Percentiles rank a stretch among this genome's conserved stretches.
Evolutionary conservation across 2,888 invertebrate genomes (phyloP).

Genomic region (Platycheirus albimanus): DNA sequence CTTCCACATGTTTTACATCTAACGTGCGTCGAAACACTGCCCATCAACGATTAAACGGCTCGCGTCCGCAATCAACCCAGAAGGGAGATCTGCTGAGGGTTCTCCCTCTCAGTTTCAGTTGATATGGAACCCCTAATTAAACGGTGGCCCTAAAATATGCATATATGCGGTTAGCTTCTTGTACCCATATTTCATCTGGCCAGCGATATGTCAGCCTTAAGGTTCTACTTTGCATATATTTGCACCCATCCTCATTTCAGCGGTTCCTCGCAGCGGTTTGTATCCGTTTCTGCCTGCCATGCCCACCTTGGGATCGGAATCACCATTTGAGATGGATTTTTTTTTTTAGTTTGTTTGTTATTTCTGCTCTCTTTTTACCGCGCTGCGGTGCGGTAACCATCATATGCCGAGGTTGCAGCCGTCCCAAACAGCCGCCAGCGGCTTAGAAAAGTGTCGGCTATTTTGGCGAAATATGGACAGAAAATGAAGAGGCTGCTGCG

Average conservation of each 20-base stretch:
- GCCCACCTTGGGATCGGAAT: slow-evolving; percentile 53
- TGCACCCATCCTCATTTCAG: slow-evolving; percentile 76
- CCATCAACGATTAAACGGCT: slow-evolving; percentile 64
- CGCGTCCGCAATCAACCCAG: slow-evolving; percentile 64
- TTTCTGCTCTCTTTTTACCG: slow-evolving; percentile 29
- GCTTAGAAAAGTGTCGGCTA: slow-evolving; percentile 74
- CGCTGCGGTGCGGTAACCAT: slow-evolving; percentile 11
- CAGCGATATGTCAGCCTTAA: slow-evolving; percentile 74
- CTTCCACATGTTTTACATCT: slow-evolving; percentile 22
- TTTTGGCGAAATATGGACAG: slow-evolving; percentile 72
- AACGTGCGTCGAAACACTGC: slow-evolving; percentile 37
- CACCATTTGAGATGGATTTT: slow-evolving; percentile 47
- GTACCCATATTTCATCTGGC: slow-evolving; percentile 81
- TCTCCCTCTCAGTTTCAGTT: slow-evolving; percentile 28
- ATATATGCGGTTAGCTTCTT: slow-evolving; percentile 75
- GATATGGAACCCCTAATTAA: slow-evolving; percentile 80
- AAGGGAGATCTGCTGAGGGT: slow-evolving; percentile 29
- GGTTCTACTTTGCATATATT: slow-evolving; percentile 80
- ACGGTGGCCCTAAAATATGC: slow-evolving; percentile 57
- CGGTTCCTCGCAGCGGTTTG: slow-evolving; percentile 71
- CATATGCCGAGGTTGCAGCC: not conserved
- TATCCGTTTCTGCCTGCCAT: slow-evolving; percentile 63
- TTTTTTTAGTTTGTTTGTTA: slow-evolving; percentile 26
- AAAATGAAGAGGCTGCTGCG: slow-evolving; percentile 68
- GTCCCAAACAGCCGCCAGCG: slow-evolving; percentile 59